phyloP scores from a whole-genome alignment of 1,140 invertebrate species.

The Megathymus violae region DNA sequence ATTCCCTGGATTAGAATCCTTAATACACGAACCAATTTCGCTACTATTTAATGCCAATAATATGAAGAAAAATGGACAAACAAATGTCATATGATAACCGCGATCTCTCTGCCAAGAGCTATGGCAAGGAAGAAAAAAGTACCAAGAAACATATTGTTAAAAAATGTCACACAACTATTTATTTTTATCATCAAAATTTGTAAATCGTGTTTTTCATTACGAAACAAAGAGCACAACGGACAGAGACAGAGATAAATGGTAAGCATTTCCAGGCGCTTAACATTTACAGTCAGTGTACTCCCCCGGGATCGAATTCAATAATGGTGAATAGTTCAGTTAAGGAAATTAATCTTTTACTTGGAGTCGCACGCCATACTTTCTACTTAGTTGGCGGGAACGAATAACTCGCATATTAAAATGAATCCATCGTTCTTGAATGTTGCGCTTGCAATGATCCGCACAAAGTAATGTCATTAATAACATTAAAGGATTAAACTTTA shows the following conservation, averaged over 20 bases:
- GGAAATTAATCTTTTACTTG: conserved; percentile 29
- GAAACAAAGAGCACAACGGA: not conserved
- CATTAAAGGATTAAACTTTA: not conserved
- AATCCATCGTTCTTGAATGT: conserved; percentile 19
- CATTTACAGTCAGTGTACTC: not conserved
- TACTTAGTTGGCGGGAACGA: conserved; percentile 27
- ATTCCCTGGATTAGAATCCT: no score
- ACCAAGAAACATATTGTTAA: no score
- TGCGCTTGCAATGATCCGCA: not conserved
- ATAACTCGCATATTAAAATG: conserved; percentile 31
- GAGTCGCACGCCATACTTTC: conserved; percentile 5
- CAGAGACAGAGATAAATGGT: not conserved
- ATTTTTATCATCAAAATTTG: no score
- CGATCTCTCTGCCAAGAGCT: no score
- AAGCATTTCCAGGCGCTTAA: not conserved
- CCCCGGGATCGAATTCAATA: conserved; percentile 11
- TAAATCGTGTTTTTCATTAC: not conserved
- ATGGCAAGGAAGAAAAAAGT: no score
- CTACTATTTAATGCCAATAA: no score
- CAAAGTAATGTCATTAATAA: conserved; percentile 10
- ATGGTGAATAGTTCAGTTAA: conserved; percentile 9
- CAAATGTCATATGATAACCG: no score
- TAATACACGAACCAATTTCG: no score
- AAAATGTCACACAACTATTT: no score
- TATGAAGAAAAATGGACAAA: no score